These are phyloP conservation scores for Chloroclysta siterata DNA, from an alignment of 2,888 invertebrate species.

Conservation along the genomic window DNA sequence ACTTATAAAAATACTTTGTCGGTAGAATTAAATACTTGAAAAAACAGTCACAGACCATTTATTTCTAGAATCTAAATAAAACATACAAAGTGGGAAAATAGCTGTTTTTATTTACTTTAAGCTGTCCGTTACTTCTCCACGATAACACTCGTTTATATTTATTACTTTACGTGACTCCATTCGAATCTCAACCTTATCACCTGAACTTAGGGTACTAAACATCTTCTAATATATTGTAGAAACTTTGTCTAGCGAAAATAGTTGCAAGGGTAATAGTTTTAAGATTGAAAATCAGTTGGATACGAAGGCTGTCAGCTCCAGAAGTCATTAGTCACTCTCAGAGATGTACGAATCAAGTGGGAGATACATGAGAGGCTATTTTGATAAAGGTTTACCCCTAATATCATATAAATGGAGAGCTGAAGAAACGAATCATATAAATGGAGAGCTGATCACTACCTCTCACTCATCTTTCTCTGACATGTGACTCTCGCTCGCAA, in stretches of 20 bases:
- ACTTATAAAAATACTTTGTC: too few species aligned
- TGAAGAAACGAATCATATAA: too few species aligned
- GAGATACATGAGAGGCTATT: constrained; percentile 1
- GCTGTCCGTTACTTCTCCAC: constrained; percentile 18
- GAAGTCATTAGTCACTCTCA: constrained; percentile 9
- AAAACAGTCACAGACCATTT: background rate
- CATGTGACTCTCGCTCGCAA: too few species aligned
- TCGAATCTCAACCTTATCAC: background rate
- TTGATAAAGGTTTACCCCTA: background rate
- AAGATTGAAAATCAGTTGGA: background rate
- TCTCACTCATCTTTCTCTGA: too few species aligned
- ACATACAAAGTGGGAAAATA: constrained; percentile 18
- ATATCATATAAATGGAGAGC: too few species aligned
- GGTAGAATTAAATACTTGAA: background rate
- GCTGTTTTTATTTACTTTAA: constrained; percentile 20
- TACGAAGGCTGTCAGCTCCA: constrained; percentile 4
- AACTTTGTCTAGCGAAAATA: background rate
- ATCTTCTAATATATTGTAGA: background rate
- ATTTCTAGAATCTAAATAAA: constrained; percentile 17
- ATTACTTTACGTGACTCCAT: constrained; percentile 5
- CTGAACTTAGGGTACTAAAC: background rate
- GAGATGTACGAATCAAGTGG: constrained; percentile 6
- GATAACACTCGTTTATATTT: constrained; percentile 20
- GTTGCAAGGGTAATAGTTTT: background rate
- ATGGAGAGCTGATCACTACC: too few species aligned